Evolutionary conservation across 2,888 invertebrate genomes (phyloP), one percentile per base, ranked within the genome.

Genomic region (Catocala sponsa): DNA sequence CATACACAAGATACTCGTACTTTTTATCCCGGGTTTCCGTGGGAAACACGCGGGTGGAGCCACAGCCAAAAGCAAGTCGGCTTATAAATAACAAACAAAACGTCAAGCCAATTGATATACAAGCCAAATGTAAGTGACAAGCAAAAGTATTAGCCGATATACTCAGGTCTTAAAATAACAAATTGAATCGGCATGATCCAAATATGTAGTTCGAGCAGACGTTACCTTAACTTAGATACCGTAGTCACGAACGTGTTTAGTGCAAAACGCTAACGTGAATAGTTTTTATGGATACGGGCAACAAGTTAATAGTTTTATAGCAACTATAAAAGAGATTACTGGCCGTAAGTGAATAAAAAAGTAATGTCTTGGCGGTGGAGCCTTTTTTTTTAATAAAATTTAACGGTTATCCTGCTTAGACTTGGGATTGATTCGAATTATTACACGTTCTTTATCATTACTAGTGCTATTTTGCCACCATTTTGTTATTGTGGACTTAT

Each of bases 301-400:
- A 58, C 66, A 63, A 73, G 53, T 63, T 61, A 73, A 72, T 63
- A 69, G 70, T 72, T 72, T 63, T 63, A 69, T 51, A 63, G 46
- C 54, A 56, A 59, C 63, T 61, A 53, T 65, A 65, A 65, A 64
- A 49, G 42, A 60, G 38, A 54, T 60, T 73, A 55, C 63, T 55
- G 42, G 13, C 44, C 4, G 11, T 46, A 32, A 54, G 38, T 60
- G 60, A 63, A 65, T 52, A 60, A 41, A 68, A 55, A 60, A 47
- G 43, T 49, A 51, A 58, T 59, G 61, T 54, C 44, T 62, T 55
- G 15, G 1, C 51, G n/a, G 10, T 44, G 44, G 6, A 46, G 35
- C 2, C 25, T 6, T 44, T 12, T 46, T 46, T 51, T 42, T 48
- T 38, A 44, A 33, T 33, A 44, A 54, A 33, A 44, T 44, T 12